phyloP scores from a whole-genome alignment of 2,797 vertebrate genomes.

The Sebastolobus altivelis region DNA sequence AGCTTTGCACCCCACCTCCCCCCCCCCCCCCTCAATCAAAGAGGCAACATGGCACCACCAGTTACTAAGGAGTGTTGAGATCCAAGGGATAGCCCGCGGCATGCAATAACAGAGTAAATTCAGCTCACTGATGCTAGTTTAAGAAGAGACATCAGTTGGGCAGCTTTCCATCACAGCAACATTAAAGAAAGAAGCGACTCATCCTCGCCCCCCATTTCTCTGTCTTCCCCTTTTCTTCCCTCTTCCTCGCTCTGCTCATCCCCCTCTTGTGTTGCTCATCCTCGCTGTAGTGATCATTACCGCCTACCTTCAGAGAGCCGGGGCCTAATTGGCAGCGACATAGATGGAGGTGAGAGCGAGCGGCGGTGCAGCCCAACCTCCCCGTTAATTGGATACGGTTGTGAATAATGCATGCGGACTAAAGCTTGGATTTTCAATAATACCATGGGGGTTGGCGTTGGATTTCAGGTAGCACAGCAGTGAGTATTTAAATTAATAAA shows the following conservation, averaged over 20 bases:
- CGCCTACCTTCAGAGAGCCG: conserved; percentile 63
- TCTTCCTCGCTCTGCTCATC: not conserved
- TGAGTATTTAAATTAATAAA: conserved; percentile 74
- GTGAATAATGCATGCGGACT: conserved; percentile 85
- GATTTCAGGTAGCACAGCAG: conserved; percentile 60
- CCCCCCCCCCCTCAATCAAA: conserved; percentile 53
- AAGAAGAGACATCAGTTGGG: conserved; percentile 49
- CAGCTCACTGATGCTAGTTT: conserved; percentile 58
- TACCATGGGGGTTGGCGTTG: conserved; percentile 49
- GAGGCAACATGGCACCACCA: conserved; percentile 55
- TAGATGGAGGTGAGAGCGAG: conserved; percentile 64
- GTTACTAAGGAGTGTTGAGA: conserved; percentile 47
- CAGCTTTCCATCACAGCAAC: conserved; percentile 56
- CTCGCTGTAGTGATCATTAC: conserved; percentile 69
- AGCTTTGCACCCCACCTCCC: conserved; percentile 22
- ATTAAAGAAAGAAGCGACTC: conserved; percentile 38
- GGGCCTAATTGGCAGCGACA: conserved; percentile 74
- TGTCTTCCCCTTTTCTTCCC: conserved; percentile 10
- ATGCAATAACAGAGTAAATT: conserved; percentile 55
- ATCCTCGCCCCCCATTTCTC: conserved; percentile 10
- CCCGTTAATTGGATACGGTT: conserved; percentile 80
- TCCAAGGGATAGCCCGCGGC: conserved; percentile 63
- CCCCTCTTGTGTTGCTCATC: conserved; percentile 37
- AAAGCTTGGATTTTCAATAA: conserved; percentile 83
- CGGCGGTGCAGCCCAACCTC: conserved; percentile 50